These are phyloP conservation scores for Idaea aversata DNA, from an alignment of 2,888 invertebrate species.

Conservation along the genomic window DNA sequence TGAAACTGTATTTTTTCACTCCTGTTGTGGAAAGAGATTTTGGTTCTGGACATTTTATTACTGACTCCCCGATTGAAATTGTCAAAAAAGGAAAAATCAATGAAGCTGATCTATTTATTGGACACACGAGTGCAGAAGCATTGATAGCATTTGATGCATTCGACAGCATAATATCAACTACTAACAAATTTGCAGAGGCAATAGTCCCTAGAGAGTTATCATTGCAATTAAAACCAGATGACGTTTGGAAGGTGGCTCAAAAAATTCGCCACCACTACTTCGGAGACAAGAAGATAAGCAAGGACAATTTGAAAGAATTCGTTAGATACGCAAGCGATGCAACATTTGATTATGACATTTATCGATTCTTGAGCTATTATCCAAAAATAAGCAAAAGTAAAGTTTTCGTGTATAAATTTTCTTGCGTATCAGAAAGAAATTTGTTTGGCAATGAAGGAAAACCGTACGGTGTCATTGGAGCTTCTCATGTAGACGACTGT, in stretches of 20 bases:
- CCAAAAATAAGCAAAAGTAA: constrained; percentile 18
- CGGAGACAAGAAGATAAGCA: constrained; percentile 26
- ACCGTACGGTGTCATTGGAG: constrained; percentile 36
- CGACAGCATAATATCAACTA: constrained; percentile 19
- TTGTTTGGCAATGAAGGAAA: constrained; percentile 32
- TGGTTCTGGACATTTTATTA: constrained; percentile 33
- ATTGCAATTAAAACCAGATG: constrained; percentile 25
- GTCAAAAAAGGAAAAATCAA: constrained; percentile 55
- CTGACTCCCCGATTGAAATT: constrained; percentile 26
- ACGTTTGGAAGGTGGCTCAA: constrained; percentile 29
- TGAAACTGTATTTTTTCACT: constrained; percentile 29
- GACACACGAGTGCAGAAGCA: constrained; percentile 84
- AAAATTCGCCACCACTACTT: constrained; percentile 35
- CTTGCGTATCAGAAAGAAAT: constrained; percentile 41
- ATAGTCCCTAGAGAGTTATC: constrained; percentile 37
- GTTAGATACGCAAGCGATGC: constrained; percentile 27
- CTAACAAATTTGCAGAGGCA: constrained; percentile 29
- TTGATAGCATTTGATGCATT: constrained; percentile 10
- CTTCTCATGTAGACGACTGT: constrained; percentile 46
- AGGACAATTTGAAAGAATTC: constrained; percentile 29
- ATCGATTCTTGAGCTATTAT: constrained; percentile 30
- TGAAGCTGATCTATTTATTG: constrained; percentile 82
- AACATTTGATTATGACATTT: constrained; percentile 31
- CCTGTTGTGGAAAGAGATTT: constrained; percentile 40
- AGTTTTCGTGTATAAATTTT: constrained; percentile 42